phyloP scores from a whole-genome alignment of 2,888 invertebrate genomes.

The Stenodema calcarata region DNA sequence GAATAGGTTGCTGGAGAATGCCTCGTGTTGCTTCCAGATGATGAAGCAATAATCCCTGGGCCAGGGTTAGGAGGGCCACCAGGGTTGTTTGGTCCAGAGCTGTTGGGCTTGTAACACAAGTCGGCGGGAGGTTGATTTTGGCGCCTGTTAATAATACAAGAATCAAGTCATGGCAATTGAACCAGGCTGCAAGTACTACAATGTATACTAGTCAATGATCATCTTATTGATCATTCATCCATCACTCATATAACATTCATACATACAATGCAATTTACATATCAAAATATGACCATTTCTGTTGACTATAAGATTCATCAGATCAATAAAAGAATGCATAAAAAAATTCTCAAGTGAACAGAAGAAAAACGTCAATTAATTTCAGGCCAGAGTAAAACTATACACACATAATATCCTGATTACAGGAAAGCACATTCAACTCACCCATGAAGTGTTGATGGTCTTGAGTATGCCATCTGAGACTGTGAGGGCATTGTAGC shows the following conservation, averaged over 20 bases:
- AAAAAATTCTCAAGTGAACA: no score
- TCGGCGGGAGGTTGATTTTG: constrained; percentile 40
- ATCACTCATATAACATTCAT: no score
- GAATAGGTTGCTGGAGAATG: constrained; percentile 50
- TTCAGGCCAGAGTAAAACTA: no score
- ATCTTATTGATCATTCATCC: no score
- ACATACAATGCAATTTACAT: no score
- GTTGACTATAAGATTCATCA: no score
- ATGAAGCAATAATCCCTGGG: constrained; percentile 25
- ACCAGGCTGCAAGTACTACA: no score
- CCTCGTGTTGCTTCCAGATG: constrained; percentile 26
- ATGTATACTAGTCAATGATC: no score
- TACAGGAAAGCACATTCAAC: not conserved
- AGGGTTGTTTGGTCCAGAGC: constrained; percentile 1
- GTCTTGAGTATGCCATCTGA: constrained; percentile 59
- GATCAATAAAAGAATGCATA: no score
- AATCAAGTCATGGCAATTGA: not conserved
- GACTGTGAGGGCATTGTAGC: constrained; percentile 60
- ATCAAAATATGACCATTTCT: no score
- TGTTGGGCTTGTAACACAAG: constrained; percentile 41
- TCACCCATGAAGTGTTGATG: constrained; percentile 59
- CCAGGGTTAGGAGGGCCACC: constrained; percentile 1
- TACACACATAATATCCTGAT: no score
- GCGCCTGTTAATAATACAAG: not conserved
- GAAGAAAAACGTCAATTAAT: no score